Base-by-base conservation (phyloP, 2,888 invertebrate genomes). In the Orthosia incerta region DNA sequence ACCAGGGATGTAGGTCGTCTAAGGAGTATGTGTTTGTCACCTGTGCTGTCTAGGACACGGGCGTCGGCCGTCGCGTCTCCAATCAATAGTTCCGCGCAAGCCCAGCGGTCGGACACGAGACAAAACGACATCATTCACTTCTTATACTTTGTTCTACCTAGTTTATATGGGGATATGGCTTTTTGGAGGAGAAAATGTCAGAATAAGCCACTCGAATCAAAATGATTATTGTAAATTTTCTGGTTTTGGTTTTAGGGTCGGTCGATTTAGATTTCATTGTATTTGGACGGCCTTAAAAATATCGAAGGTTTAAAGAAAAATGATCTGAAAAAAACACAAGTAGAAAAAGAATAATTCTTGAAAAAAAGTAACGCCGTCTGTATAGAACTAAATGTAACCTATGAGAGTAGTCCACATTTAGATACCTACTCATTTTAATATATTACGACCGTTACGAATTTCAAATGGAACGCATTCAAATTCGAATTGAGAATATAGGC, bases 61-160 rank as follows among this genome's bases (percentile, higher is more conserved):
- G 90, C 90, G 91, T 88, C 90, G 91, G 87, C 91, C 88, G 81
- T 87, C 80, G 87, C 87, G 89, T 89, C 92, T 87, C 89, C 3
- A 93, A 93, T 94, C 94, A 94, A 94, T 94, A 93, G 89, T 93
- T 93, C 86, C 93, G 94, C 94, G 94, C 94, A 93, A 91, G 89
- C 91, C 90, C 89, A 81, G 73, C 87, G 78, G 87, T 76, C 83
- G 85, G 82, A 86, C 68, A 69, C 71, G 77, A 76, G 80, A 80
- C 83, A 78, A 78, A 81, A 88, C 88, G 89, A 90, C 89, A 89
- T 82, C 82, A 87, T 77, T 84, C 78, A 72, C 72, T 81, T 74
- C 82, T 83, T 85, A 83, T 73, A 76, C 66, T 83, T 65, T 67
- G 71, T 76, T 75, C 71, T 75, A 64, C 56, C 53, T 63, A 68